Evolutionary conservation across 2,888 invertebrate species (phyloP), one percentile per base, ranked within the genome.

Genomic region (Tholera decimalis): DNA sequence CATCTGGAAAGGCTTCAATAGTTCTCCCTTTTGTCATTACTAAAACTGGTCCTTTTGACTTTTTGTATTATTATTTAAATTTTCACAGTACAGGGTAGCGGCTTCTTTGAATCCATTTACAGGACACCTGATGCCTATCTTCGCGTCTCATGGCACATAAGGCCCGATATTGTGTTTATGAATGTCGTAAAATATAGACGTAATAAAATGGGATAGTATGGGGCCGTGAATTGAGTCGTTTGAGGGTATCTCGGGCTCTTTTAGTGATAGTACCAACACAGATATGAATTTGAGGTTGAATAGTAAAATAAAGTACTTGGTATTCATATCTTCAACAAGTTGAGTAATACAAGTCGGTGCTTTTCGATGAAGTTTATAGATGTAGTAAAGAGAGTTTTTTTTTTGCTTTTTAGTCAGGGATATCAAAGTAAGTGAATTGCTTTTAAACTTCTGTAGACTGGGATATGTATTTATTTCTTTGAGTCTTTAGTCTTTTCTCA

Each of bases 101-200:
- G 66, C 67, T 78, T 70, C 66, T 73, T 66, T 58, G 66, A 78
- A 79, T 79, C 69, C 73, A 79, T 77, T 73, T 73, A 69, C 66
- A 70, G 59, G 53, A 72, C 84, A 83, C 80, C 84, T 82, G 84
- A 73, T 76, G 73, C 81, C 65, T 72, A 76, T 75, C 47, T 43
- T 47, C 70, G 37, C 49, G 43, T 51, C 55, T 54, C 56, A 49
- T 24, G 35, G 13, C 47, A 55, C 30, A 68, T 49, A 66, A 47
- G 58, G 8, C 26, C 26, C 47, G 55, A 78, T 71, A 74, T 78
- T 53, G 60, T 44, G 75, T 72, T 75, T 72, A 72, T 65, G 58
- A 64, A 18, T 56, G 47, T 61, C 65, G 18, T 79, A 79, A 81
- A 81, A 58, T 59, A 63, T 60, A 47, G 50, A 28, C 44, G 50